Conservation (phyloP, 2,113 vertebrate genomes). For the Zeus faber region DNA sequence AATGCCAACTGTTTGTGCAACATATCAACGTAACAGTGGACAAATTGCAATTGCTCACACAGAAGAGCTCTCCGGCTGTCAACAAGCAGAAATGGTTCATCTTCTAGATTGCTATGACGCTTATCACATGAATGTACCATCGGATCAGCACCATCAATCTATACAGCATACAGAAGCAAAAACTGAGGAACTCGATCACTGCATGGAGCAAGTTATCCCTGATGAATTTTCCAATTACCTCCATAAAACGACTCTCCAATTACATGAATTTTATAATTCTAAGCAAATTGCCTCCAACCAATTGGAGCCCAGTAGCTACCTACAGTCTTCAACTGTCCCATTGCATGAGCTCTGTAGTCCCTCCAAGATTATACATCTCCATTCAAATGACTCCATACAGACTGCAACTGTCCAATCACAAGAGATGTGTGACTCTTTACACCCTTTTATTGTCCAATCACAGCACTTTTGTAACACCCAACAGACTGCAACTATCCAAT, state of each 20-base stretch:
- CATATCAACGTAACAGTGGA: slow-evolving; percentile 15
- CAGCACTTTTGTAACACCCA: neutral
- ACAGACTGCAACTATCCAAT: neutral
- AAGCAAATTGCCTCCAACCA: neutral
- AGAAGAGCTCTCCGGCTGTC: slow-evolving; percentile 16
- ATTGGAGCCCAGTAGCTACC: neutral
- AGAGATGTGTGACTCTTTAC: neutral
- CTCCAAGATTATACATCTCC: slow-evolving; percentile 4
- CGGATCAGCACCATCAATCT: slow-evolving; percentile 27
- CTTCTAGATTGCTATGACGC: slow-evolving; percentile 10
- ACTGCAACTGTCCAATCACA: slow-evolving; percentile 16
- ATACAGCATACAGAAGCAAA: slow-evolving; percentile 27
- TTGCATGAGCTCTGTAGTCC: slow-evolving; percentile 12
- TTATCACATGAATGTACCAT: slow-evolving; percentile 26
- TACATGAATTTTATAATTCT: neutral
- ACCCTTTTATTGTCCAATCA: slow-evolving; percentile 5
- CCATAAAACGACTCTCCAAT: neutral
- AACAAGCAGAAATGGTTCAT: slow-evolving; percentile 24
- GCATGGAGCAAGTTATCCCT: neutral
- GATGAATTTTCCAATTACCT: too few species aligned
- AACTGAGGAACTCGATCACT: slow-evolving; percentile 20
- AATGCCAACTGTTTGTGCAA: slow-evolving; percentile 35
- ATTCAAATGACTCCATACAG: slow-evolving; percentile 17
- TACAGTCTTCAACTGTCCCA: slow-evolving; percentile 9
- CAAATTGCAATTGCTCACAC: slow-evolving; percentile 17